Evolutionary conservation across 2,797 vertebrate genomes (phyloP), one percentile per base, ranked within the genome.

Genomic region (Bradypodion ventrale): DNA sequence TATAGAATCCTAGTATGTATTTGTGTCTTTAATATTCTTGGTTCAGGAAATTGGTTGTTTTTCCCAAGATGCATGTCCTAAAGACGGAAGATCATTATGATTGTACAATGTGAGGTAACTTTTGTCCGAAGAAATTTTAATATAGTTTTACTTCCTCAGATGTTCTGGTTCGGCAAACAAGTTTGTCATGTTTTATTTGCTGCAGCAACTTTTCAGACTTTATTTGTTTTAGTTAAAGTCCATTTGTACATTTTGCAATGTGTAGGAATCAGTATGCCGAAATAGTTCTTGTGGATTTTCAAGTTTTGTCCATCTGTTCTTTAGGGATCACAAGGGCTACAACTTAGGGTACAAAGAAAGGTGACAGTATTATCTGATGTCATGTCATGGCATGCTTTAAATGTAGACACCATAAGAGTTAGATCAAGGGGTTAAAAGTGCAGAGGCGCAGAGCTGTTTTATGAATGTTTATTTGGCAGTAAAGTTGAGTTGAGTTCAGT

Each of bases 401-500:
- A 83, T 13, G 29, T 81, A 60, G 37, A 75, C 70, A 56, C 40
- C 81, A 1, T 62, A 80, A 77, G 42, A 40, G 49, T 76, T 87
- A 78, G 82, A 88, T 83, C 74, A 46, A 59, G 74, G 46, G 66
- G 23, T 89, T 92, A 85, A 87, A 74, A n/a, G 85, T 69, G 72
- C 83, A 63, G 23, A 75, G 10, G 73, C 83, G 75, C 79, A 79
- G 83, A 82, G 84, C 27, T 40, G n/a, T 72, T 44, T 42, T 80
- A 5, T 82, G 85, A 70, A 59, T 82, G 32, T 88, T 59, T 0
- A 0, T 35, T 13, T 15, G 16, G n/a, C 23, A 49, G 25, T n/a
- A 73, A 49, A 44, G 72, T 16, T 4, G 52, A 8, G 15, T 9
- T 74, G 12, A 32, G 37, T n/a, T n/a, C 27, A 74, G 2, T 32